Base-by-base conservation (phyloP, 1,140 invertebrate genomes). In the Elymnias hypermnestra region DNA sequence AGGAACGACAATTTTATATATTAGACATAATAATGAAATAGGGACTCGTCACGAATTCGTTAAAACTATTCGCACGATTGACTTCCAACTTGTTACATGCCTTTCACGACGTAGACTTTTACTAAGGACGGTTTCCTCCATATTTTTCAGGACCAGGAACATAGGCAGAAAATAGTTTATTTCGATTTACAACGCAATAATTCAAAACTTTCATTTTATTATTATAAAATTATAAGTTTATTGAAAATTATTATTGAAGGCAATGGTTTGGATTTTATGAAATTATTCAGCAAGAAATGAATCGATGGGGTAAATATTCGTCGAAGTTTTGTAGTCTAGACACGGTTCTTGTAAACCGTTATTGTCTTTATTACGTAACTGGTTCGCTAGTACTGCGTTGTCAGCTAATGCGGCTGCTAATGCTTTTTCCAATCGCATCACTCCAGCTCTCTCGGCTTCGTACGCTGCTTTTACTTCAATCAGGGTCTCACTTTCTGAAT, bases 261-360 rank as follows among this genome's bases (percentile, higher is more conserved):
- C 21, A 8, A 6, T 1, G 21, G 8, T 22, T 2, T 22, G 8
- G 25, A 0, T 26, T 26, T 26, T 26, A 4, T 26, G 3, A 9
- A 26, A 14, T 64, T 63, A 78, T 23, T 81, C 72, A 35, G 73
- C 76, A 43, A 83, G 62, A 41, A 83, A 83, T 3, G 60, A 76
- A 29, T 81, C 74, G 25, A 83, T 72, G 0, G 74, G 66, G 42
- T 58, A 69, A 33, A 74, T 62, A 29, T 71, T 63, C 1, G 67
- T 62, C 35, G 15, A 31, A 28, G 6, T n/a, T 22, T 37, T 39
- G 50, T 55, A 12, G 29, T 37, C 35, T 9, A 50, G 23, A 0
- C 48, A 37, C 6, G 46, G 29, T 36, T 42, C 53, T 12, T 57
- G 39, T 14, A 21, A 18, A 2, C 49, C 12, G 25, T 28, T 55